phyloP scores from a whole-genome alignment of 2,797 vertebrate genomes.

The Eleutherodactylus coqui region DNA sequence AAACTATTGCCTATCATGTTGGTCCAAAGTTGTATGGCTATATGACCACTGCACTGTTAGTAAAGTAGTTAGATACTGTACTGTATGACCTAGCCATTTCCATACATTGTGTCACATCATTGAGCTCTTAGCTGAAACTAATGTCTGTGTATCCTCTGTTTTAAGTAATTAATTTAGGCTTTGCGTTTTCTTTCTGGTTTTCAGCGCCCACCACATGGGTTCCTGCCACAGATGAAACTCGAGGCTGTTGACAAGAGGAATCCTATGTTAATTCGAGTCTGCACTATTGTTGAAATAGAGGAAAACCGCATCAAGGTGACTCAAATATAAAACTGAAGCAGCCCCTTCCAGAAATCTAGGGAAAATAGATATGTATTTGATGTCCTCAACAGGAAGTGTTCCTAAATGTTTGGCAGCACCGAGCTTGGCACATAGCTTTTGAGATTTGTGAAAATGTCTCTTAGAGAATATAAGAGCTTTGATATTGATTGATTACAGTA shows the following conservation, averaged over 20 bases:
- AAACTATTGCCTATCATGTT: background rate
- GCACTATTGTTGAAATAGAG: constrained; percentile 81
- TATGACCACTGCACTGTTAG: no score
- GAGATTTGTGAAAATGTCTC: no score
- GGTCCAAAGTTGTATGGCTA: no score
- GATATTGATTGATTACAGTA: background rate
- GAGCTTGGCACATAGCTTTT: no score
- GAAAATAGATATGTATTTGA: background rate
- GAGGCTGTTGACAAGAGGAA: constrained; percentile 92
- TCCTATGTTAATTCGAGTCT: constrained; percentile 86
- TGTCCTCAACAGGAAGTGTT: background rate
- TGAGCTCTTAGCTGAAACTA: background rate
- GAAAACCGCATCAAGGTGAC: constrained; percentile 86
- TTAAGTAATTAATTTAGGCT: background rate
- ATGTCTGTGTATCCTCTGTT: background rate
- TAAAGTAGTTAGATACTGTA: background rate
- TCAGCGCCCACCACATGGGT: constrained; percentile 87
- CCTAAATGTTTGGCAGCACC: background rate
- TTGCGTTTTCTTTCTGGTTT: background rate
- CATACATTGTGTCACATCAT: background rate
- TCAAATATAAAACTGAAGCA: background rate
- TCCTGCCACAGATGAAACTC: constrained; percentile 87
- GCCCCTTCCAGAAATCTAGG: background rate
- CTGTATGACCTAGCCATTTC: background rate
- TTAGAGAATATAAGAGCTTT: background rate